Conservation (phyloP, 1,140 invertebrate genomes). For the Nasonia vitripennis region DNA sequence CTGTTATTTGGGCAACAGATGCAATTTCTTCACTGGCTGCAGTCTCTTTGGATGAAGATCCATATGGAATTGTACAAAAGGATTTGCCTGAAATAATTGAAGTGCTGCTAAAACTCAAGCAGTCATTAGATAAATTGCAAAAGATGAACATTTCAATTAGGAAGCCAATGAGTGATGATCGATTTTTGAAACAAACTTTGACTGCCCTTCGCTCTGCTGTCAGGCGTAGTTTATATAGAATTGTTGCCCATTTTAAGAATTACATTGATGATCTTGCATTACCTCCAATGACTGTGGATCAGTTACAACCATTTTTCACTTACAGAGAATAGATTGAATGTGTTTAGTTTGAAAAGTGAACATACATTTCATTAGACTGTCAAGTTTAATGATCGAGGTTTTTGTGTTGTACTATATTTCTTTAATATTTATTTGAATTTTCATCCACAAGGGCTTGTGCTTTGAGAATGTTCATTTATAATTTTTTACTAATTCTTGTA, state of each 20-base stretch:
- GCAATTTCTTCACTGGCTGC: constrained; percentile 81
- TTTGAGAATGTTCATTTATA: not conserved
- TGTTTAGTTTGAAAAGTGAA: not conserved
- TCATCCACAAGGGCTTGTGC: not conserved
- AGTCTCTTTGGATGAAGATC: constrained; percentile 83
- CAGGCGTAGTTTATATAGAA: constrained; percentile 85
- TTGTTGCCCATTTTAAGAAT: constrained; percentile 80
- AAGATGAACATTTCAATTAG: constrained; percentile 79
- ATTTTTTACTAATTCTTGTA: not conserved
- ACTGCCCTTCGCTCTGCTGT: constrained; percentile 78
- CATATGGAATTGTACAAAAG: constrained; percentile 87
- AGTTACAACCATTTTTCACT: constrained; percentile 65
- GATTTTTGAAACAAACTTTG: constrained; percentile 78
- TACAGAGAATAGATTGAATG: constrained; percentile 64
- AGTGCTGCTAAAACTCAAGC: constrained; percentile 80
- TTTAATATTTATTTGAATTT: constrained; percentile 6
- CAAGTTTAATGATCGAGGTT: not conserved
- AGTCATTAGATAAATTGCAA: constrained; percentile 82
- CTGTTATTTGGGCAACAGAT: constrained; percentile 82
- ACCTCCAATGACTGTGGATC: constrained; percentile 66
- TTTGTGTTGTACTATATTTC: not conserved
- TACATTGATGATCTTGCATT: constrained; percentile 82
- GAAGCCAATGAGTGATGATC: constrained; percentile 78
- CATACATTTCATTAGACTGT: not conserved
- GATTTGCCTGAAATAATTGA: constrained; percentile 83